A percentile compares a stretch with the other conserved stretches of the same genome.
phyloP scores from a whole-genome alignment of 1,140 invertebrate species.

The Dreissena rostriformis region DNA sequence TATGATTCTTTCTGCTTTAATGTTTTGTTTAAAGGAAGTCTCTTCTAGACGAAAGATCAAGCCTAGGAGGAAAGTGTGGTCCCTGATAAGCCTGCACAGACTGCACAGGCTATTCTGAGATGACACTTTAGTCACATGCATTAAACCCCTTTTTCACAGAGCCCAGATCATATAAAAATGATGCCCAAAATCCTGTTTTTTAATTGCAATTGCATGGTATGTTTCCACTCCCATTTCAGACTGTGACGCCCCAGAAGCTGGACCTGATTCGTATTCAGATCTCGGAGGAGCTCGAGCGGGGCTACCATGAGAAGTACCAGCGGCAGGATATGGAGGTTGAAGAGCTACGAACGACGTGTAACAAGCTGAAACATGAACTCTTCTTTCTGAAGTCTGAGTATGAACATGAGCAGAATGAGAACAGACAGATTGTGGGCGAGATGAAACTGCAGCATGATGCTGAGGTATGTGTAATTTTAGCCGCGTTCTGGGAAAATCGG shows the following conservation, averaged over 20 bases:
- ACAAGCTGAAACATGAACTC: slow-evolving; percentile 77
- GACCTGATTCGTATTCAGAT: slow-evolving; percentile 77
- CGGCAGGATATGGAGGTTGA: slow-evolving; percentile 77
- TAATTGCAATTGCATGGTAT: too few species aligned
- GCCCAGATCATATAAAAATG: too few species aligned
- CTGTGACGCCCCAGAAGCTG: slow-evolving; percentile 74
- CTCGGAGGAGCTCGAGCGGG: slow-evolving; percentile 73
- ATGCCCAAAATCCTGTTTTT: too few species aligned
- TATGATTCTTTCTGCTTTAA: too few species aligned
- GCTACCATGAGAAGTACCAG: slow-evolving; percentile 74
- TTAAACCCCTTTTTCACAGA: too few species aligned
- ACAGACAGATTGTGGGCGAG: slow-evolving; percentile 75
- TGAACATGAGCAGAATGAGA: slow-evolving; percentile 76
- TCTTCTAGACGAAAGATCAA: too few species aligned
- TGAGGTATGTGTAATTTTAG: slow-evolving; percentile 68
- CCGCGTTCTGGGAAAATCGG: too few species aligned
- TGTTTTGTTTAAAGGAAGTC: too few species aligned
- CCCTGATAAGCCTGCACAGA: too few species aligned
- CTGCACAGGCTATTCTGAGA: too few species aligned
- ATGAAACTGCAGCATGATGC: slow-evolving; percentile 77
- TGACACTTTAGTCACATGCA: too few species aligned
- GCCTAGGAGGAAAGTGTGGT: too few species aligned
- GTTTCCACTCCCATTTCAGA: slow-evolving; percentile 51
- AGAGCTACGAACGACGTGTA: slow-evolving; percentile 70
- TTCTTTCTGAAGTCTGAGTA: slow-evolving; percentile 79